Evolutionary conservation across 2,888 invertebrate species (phyloP), one percentile per base, ranked within the genome.

Genomic region (Drosophila barbarae): DNA sequence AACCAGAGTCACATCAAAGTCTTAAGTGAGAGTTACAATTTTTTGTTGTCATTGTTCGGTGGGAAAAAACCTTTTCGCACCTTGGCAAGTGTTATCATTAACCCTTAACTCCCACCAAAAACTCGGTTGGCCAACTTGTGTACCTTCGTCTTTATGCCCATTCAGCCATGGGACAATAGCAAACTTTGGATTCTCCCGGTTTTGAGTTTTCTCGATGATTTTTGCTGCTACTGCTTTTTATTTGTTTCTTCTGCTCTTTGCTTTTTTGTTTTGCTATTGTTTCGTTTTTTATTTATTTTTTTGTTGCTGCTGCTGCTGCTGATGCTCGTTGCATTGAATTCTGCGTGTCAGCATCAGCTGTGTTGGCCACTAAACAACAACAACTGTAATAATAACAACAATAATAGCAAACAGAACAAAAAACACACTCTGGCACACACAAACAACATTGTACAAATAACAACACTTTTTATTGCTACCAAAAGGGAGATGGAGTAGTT

Each of bases 331-430:
- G 79, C 79, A 81, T 77, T 81, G 71, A 57, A 71, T 79, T 74
- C 76, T 84, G 84, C 78, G 82, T 84, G 84, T 79, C 79, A 79
- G 84, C 78, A 84, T 63, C 78, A 73, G 76, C 81, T 77, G 80
- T 75, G 72, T 68, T 73, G 69, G 50, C 66, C 68, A 68, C 72
- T 73, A 69, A 74, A 64, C 70, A 76, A 74, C 67, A 67, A 42
- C 46, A 73, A 42, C 71, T 71, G 66, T 60, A 72, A 71, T 71
- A 71, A 72, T 69, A 83, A 70, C 63, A 77, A 71, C 75, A 84
- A 79, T 72, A 84, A 80, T 67, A 68, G 69, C 84, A 75, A 79
- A 34, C 55, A 66, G 52, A 44, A 65, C 66, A 78, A 73, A 61
- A 76, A 59, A 38, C 68, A 61, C 57, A 60, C 55, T 47, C 51